These are phyloP conservation scores for Lepidocyrtinus sp. DNA, from an alignment of 2,888 invertebrate genomes.

Conservation along the genomic window DNA sequence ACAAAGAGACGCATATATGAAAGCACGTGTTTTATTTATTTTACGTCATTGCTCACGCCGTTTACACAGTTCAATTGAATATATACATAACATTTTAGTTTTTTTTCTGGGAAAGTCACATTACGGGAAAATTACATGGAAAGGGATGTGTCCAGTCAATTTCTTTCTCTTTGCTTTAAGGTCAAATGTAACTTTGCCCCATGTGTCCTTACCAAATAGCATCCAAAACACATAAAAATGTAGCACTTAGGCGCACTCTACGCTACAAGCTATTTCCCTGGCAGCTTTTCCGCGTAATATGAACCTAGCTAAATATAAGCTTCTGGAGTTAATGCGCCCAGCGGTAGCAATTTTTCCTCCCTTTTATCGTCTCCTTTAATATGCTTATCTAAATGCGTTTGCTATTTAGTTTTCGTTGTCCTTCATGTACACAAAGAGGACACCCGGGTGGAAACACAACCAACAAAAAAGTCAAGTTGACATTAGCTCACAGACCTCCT, in stretches of 20 bases:
- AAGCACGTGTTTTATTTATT: too few relatives aligned
- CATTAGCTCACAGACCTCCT: background rate
- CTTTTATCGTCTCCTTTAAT: background rate
- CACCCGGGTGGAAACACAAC: background rate
- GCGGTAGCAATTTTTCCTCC: background rate
- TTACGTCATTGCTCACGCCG: background rate
- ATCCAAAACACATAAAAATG: background rate
- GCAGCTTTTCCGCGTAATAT: too few relatives aligned
- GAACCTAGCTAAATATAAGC: too few relatives aligned
- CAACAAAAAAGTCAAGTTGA: background rate
- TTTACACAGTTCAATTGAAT: background rate
- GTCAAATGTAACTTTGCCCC: background rate
- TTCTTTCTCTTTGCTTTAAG: background rate
- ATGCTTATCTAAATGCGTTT: constrained; percentile 2
- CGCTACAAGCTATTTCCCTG: background rate
- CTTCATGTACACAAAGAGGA: background rate
- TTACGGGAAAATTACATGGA: too few relatives aligned
- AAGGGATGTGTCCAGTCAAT: background rate
- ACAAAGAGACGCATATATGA: too few relatives aligned
- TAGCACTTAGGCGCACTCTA: background rate
- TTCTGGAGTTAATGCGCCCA: background rate
- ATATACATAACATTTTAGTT: background rate
- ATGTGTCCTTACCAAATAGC: background rate
- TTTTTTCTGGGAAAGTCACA: too few relatives aligned
- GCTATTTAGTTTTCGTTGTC: background rate